Percentiles rank a stretch among this genome's conserved stretches.
Evolutionary conservation across 2,888 invertebrate genomes (phyloP).

Genomic region (Sthenelais limicola): DNA sequence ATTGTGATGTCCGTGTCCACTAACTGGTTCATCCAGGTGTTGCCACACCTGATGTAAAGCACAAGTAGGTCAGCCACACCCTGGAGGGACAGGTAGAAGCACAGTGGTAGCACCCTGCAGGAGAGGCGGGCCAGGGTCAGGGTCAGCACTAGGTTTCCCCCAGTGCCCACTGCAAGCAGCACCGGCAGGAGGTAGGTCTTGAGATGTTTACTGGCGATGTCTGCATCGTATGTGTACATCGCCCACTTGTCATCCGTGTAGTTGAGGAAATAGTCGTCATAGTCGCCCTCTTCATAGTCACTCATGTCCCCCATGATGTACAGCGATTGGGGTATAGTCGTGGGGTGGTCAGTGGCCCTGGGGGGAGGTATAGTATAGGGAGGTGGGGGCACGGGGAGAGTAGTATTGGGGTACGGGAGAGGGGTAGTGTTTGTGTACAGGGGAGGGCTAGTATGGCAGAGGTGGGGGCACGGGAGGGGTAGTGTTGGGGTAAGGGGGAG

Average conservation of each 20-base stretch:
- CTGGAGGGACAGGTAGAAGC: slow-evolving; percentile 63
- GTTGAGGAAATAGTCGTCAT: not conserved
- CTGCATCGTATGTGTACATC: slow-evolving; percentile 18
- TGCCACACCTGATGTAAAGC: slow-evolving; percentile 65
- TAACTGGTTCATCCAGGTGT: slow-evolving; percentile 58
- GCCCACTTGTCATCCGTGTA: slow-evolving; percentile 13
- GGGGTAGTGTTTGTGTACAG: too few species aligned
- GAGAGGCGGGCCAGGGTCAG: slow-evolving; percentile 58
- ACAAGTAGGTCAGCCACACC: slow-evolving; percentile 61
- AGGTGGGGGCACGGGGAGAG: too few species aligned
- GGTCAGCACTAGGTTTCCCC: slow-evolving; percentile 58
- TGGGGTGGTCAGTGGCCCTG: too few species aligned
- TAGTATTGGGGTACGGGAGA: too few species aligned
- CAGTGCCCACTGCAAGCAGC: slow-evolving; percentile 60
- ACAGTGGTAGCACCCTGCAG: slow-evolving; percentile 64
- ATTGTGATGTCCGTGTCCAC: slow-evolving; percentile 21
- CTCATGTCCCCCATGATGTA: not conserved
- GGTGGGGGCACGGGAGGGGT: too few species aligned
- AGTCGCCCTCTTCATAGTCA: not conserved
- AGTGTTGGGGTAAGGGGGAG: too few species aligned
- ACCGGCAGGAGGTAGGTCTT: slow-evolving; percentile 59
- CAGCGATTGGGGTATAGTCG: too few species aligned
- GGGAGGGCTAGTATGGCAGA: too few species aligned
- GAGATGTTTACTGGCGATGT: slow-evolving; percentile 42
- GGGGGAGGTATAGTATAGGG: too few species aligned